Conservation (phyloP, 2,113 vertebrate species). For the Vidua macroura region DNA sequence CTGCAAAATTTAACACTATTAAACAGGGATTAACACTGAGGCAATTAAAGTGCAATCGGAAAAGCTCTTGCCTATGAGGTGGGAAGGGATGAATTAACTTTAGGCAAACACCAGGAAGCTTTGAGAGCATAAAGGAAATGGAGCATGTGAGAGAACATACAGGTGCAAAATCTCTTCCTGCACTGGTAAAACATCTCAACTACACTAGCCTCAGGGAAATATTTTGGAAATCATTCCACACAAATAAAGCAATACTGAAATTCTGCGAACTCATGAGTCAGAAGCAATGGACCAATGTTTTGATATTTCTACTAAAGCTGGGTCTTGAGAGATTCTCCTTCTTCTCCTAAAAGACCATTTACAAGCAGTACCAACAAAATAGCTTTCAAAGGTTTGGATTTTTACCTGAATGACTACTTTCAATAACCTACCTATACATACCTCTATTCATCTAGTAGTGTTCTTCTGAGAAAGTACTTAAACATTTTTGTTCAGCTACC, state of each 20-base stretch:
- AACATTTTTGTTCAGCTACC: neutral
- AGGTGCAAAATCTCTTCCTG: neutral
- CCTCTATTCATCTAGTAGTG: neutral
- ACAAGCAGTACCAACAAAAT: neutral
- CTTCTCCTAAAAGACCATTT: neutral
- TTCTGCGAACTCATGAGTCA: neutral
- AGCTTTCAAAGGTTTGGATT: neutral
- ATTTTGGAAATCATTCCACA: neutral
- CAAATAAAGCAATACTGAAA: neutral
- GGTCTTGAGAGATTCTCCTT: neutral
- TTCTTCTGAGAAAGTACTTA: neutral
- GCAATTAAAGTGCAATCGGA: conserved; percentile 3
- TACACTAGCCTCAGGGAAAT: neutral
- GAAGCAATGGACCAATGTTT: neutral
- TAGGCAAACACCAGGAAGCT: neutral
- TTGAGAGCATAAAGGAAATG: conserved; percentile 3
- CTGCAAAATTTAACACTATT: conserved; percentile 23
- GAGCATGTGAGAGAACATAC: neutral
- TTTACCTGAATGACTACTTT: neutral
- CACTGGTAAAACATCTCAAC: neutral
- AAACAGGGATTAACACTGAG: conserved; percentile 15
- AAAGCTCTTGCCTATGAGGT: conserved; percentile 14
- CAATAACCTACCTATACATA: neutral
- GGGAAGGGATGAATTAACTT: neutral
- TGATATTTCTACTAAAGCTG: neutral